These are phyloP conservation scores for Prosapia bicincta DNA, from an alignment of 2,888 invertebrate genomes.

Conservation along the genomic window DNA sequence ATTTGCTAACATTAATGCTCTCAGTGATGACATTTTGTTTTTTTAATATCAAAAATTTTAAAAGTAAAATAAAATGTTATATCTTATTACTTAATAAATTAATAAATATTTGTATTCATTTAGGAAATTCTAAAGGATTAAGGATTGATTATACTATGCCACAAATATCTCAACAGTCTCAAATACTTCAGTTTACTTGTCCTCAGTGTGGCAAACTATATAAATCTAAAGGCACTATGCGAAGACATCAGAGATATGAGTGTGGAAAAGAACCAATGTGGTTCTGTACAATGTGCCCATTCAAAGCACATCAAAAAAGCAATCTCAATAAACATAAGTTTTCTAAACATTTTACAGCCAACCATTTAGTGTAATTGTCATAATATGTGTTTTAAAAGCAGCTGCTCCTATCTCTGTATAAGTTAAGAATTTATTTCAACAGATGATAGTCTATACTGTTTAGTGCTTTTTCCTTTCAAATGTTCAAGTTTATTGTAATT, in stretches of 20 bases:
- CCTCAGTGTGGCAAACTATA: slow-evolving; percentile 35
- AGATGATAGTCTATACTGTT: no score
- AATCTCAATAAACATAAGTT: slow-evolving; percentile 6
- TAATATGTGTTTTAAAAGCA: no score
- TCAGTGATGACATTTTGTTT: no score
- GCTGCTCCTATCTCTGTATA: no score
- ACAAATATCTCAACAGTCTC: background rate
- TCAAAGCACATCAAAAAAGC: slow-evolving; percentile 9
- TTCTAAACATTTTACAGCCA: background rate
- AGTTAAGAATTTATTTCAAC: no score
- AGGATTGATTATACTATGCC: background rate
- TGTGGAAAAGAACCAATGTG: slow-evolving; percentile 35
- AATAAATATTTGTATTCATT: background rate
- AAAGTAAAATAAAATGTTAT: no score
- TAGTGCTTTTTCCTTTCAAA: no score
- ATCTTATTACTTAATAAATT: no score
- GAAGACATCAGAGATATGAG: slow-evolving; percentile 40
- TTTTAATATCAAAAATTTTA: no score
- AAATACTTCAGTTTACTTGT: slow-evolving; percentile 31
- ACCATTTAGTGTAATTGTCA: background rate
- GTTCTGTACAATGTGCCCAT: slow-evolving; percentile 13
- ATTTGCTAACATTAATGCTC: no score
- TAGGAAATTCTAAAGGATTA: background rate
- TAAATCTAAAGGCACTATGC: slow-evolving; percentile 32
- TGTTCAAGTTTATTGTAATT: no score